Evolutionary conservation across 1,140 invertebrate species (phyloP), one percentile per base, ranked within the genome.

Genomic region (Drosophila seguyi): DNA sequence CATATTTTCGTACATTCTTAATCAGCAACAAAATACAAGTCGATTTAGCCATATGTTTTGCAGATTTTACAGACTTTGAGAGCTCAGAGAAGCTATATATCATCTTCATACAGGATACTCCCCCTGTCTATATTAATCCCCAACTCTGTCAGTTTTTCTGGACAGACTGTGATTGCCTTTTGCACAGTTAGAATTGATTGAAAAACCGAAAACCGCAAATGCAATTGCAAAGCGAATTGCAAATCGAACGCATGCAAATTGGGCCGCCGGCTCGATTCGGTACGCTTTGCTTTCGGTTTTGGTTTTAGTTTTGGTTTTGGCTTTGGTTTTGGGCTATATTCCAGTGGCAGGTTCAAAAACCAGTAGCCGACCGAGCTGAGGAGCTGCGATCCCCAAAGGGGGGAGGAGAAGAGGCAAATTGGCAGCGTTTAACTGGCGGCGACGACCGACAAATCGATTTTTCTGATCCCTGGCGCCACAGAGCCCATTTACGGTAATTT

Each of bases 201-300:
- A 83, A 78, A 78, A 77, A 76, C 62, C 61, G 50, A 73, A 79
- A 87, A 87, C 83, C 83, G 83, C 83, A 87, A 79, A 87, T 88
- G 75, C 84, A 87, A 87, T 87, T 87, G 83, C 83, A 78, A 50
- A 79, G 75, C 82, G 82, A 86, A 86, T 87, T 87, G 83, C 75
- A 83, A 86, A 87, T 87, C 83, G 83, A 82, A 85, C 74, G 84
- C 83, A 86, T 83, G 80, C 84, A 87, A 88, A 88, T 87, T 90
- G 84, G 76, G 76, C 67, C 67, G 79, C 66, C 53, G 77, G 50
- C 45, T 42, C 45, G 31, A 29, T 20, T 47, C 27, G 4, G n/a
- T 38, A 27, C 34, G 39, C n/a, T 27, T 36, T 10, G 22, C 38
- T 31, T 52, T 48, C 1, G 60, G n/a, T 39, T 29, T 25, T 48